phyloP scores from a whole-genome alignment of 2,113 vertebrate genomes.

The Tringa solitaria region DNA sequence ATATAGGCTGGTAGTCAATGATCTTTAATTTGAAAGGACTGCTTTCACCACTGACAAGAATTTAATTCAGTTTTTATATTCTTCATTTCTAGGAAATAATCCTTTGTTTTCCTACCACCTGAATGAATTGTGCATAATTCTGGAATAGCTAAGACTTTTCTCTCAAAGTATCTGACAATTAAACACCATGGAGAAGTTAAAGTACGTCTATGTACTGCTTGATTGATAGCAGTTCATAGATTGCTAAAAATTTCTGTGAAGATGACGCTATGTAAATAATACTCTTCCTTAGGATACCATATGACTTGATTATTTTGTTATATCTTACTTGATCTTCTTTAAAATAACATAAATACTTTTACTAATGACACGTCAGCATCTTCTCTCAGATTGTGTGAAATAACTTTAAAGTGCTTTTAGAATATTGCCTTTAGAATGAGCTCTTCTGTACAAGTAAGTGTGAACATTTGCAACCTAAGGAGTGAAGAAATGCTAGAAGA shows the following conservation, averaged over 20 bases:
- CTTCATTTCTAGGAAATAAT: not conserved
- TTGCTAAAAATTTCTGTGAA: not conserved
- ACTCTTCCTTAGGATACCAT: not conserved
- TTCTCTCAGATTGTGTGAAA: not conserved
- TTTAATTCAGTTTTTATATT: slow-evolving; percentile 36
- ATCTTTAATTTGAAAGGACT: slow-evolving; percentile 58
- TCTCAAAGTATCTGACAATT: not conserved
- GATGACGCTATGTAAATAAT: not conserved
- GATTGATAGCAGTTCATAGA: not conserved
- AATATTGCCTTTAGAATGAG: accelerated
- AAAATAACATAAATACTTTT: not conserved
- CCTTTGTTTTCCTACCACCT: not conserved
- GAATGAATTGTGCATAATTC: not conserved
- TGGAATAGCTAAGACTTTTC: not conserved
- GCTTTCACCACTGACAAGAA: slow-evolving; percentile 23
- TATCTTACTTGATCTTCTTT: not conserved
- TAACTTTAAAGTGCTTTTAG: not conserved
- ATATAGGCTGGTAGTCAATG: slow-evolving; percentile 37
- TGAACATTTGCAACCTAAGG: not conserved
- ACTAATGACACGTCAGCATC: not conserved
- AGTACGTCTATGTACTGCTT: not conserved
- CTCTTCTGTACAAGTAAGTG: not conserved
- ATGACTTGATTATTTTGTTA: not conserved
- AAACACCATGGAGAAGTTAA: not conserved
- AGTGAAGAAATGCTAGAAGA: not conserved